A percentile compares a stretch with the other conserved stretches of the same genome.
Conservation (phyloP, 1,140 invertebrate genomes). For the Rhynchophorus ferrugineus region DNA sequence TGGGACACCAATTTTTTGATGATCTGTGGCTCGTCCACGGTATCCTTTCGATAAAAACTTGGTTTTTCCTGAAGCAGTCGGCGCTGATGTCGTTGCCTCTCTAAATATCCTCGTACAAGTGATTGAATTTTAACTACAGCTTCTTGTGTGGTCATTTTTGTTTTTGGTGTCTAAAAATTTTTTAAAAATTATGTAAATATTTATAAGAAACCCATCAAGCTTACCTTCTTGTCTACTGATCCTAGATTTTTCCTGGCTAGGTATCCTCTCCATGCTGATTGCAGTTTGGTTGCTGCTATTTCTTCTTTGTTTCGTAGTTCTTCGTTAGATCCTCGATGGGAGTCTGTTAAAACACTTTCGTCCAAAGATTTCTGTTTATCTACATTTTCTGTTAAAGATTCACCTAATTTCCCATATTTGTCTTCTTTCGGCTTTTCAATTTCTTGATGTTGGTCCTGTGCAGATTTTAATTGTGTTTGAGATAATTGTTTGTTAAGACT, state of each 20-base stretch:
- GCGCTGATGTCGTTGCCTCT: background rate
- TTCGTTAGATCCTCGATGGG: no score
- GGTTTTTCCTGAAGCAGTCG: no score
- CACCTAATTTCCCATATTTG: no score
- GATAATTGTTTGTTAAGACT: background rate
- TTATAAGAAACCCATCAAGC: background rate
- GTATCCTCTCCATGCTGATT: background rate
- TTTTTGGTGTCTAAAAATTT: background rate
- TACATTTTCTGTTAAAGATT: no score
- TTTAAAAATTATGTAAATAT: background rate
- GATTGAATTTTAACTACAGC: background rate
- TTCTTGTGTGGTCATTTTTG: background rate
- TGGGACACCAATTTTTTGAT: constrained; percentile 8
- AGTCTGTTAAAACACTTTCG: no score
- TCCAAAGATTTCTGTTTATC: no score
- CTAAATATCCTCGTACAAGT: background rate
- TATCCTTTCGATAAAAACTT: constrained; percentile 15
- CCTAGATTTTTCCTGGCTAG: background rate
- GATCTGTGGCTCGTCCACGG: constrained; percentile 13
- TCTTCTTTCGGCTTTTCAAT: no score
- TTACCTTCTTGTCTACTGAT: background rate
- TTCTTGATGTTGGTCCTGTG: background rate
- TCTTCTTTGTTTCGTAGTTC: no score
- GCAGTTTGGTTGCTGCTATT: background rate
- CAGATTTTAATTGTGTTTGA: background rate